Percentiles rank a stretch among this genome's conserved stretches.
These are phyloP conservation scores for Paracyclopina nana DNA, from an alignment of 1,140 invertebrate genomes.

Conservation along the genomic window DNA sequence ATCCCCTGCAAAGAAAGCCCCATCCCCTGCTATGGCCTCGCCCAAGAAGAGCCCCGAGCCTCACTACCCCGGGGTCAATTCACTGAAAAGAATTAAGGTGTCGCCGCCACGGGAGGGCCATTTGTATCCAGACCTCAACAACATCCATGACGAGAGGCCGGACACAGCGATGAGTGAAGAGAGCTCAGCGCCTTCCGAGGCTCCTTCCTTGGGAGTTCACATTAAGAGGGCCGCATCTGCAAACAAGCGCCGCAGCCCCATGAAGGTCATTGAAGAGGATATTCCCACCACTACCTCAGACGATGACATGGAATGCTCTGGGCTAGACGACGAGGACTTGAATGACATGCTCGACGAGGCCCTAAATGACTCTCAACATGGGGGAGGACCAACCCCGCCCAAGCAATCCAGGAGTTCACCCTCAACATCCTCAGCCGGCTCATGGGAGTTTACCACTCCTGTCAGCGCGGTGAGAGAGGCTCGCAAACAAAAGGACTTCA, in stretches of 20 bases:
- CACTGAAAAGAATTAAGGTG: conserved; percentile 12
- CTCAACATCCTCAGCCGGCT: background rate
- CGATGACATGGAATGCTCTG: background rate
- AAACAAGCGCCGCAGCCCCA: background rate
- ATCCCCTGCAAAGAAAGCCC: too few species aligned
- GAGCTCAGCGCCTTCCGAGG: conserved; percentile 1
- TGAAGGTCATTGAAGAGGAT: background rate
- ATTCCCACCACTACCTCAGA: background rate
- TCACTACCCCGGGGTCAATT: conserved; percentile 11
- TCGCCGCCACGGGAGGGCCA: conserved; percentile 7
- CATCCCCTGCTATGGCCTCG: background rate
- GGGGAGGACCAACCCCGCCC: background rate
- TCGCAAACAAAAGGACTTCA: background rate
- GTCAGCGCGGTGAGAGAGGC: background rate
- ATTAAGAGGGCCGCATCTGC: conserved; percentile 1
- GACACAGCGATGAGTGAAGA: conserved; percentile 8
- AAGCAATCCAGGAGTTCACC: background rate
- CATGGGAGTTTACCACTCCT: conserved; percentile 9
- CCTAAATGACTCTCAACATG: conserved; percentile 11
- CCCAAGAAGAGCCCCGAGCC: background rate
- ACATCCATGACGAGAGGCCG: conserved; percentile 6
- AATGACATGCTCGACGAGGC: conserved; percentile 16
- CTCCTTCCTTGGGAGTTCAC: conserved; percentile 4
- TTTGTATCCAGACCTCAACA: conserved; percentile 7
- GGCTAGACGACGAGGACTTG: conserved; percentile 2